Evolutionary conservation across 2,797 vertebrate genomes (phyloP).

Genomic region (Spheniscus humboldti): DNA sequence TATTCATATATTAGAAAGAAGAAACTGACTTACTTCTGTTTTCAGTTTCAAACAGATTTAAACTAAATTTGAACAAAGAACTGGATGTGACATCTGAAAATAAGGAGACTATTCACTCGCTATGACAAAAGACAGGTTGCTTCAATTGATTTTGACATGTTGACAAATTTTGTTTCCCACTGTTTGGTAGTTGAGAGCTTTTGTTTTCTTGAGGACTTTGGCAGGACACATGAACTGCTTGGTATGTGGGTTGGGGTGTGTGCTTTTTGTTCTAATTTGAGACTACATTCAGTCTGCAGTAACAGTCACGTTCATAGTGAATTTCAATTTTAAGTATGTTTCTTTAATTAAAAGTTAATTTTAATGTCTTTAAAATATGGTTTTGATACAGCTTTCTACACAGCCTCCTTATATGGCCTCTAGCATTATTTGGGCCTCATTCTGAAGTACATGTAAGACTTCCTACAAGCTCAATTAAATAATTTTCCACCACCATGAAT

Average conservation of each 20-base stretch:
- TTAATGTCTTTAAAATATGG: not conserved
- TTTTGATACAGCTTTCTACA: not conserved
- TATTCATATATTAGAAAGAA: not conserved
- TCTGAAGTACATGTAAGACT: not conserved
- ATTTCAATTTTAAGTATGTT: not conserved
- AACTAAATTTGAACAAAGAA: not conserved
- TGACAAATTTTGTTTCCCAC: not conserved
- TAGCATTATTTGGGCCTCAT: not conserved
- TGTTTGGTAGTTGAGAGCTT: not conserved
- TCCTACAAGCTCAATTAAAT: not conserved
- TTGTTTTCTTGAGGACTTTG: not conserved
- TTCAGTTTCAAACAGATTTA: not conserved
- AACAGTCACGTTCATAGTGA: not conserved
- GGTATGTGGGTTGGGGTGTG: not conserved
- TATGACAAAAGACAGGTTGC: not conserved
- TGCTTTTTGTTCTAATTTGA: not conserved
- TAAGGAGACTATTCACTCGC: not conserved
- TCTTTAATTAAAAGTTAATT: not conserved
- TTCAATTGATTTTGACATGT: not conserved
- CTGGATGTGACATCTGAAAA: not conserved
- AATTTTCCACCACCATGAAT: not conserved
- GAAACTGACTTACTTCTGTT: not conserved
- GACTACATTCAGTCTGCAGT: not conserved
- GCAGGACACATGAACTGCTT: not conserved
- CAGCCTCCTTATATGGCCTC: not conserved